Percentiles rank a stretch among this genome's conserved stretches.
Conservation (phyloP, 2,888 invertebrate species). For the Caenorhabditis angaria region DNA sequence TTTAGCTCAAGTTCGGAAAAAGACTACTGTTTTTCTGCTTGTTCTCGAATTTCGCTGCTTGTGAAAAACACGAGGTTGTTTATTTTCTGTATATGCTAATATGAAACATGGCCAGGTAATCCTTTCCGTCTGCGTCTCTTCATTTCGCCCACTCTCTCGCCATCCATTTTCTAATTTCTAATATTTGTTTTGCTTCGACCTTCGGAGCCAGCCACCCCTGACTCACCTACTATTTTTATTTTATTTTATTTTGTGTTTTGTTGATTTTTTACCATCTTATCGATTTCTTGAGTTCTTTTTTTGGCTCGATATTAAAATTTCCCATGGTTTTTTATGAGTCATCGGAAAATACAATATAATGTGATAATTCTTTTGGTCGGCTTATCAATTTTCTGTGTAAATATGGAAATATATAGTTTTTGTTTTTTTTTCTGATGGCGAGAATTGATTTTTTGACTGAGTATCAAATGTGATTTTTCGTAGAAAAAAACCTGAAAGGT, state of each 20-base stretch:
- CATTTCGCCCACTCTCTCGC: not conserved
- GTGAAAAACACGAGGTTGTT: not conserved
- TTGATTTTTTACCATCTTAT: not conserved
- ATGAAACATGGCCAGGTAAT: conserved; percentile 22
- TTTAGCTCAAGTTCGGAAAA: too few species aligned
- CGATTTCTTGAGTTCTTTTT: conserved; percentile 5
- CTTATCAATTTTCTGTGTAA: too few species aligned
- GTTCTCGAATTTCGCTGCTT: conserved; percentile 6
- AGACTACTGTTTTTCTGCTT: too few species aligned
- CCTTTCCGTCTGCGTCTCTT: conserved; percentile 16
- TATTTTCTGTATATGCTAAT: conserved; percentile 14
- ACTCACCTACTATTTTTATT: not conserved
- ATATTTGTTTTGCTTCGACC: conserved; percentile 24
- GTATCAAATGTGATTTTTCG: too few species aligned
- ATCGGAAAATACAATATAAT: too few species aligned
- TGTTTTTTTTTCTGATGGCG: too few species aligned
- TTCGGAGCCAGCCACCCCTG: not conserved
- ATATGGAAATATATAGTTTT: too few species aligned
- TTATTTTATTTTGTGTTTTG: too few species aligned
- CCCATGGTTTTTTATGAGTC: too few species aligned
- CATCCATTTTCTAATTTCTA: not conserved
- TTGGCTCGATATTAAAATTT: not conserved
- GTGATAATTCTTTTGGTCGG: too few species aligned
- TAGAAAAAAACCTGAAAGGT: too few species aligned
- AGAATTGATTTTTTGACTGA: too few species aligned